phyloP scores from a whole-genome alignment of 2,888 invertebrate species.

The Lydus trimaculatus region DNA sequence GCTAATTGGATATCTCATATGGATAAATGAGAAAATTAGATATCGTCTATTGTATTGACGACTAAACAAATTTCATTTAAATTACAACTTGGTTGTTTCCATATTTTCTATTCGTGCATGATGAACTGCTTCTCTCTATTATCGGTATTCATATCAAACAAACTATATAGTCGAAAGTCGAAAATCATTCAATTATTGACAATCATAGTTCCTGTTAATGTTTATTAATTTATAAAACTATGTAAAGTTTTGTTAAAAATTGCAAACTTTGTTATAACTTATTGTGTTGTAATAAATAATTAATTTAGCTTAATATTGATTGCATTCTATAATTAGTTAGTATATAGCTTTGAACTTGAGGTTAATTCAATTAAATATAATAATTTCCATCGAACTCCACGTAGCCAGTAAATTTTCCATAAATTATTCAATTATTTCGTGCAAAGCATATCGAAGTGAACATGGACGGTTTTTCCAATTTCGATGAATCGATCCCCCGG shows the following conservation, averaged over 20 bases:
- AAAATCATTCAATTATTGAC: neutral
- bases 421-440: slow-evolving; percentile 7
- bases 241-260: neutral
- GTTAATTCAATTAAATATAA: slow-evolving; percentile 12
- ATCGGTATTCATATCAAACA: neutral
- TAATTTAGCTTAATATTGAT: neutral
- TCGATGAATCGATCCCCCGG: neutral
- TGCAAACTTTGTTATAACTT: neutral
- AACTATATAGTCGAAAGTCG: no score
- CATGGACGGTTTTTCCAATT: neutral
- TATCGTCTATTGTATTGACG: neutral
- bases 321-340: slow-evolving; percentile 5
- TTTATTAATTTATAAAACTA: slow-evolving; percentile 1
- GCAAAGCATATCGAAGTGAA: neutral
- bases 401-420: neutral
- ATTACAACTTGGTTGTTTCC: neutral
- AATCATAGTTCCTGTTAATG: neutral
- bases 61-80: neutral
- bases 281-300: neutral
- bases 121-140: neutral
- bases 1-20: neutral
- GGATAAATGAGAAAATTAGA: neutral
- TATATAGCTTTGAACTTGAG: neutral
- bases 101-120: neutral
- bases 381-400: slow-evolving; percentile 6